phyloP scores from a whole-genome alignment of 2,797 vertebrate genomes.

The Mormyrops boulengeri region DNA sequence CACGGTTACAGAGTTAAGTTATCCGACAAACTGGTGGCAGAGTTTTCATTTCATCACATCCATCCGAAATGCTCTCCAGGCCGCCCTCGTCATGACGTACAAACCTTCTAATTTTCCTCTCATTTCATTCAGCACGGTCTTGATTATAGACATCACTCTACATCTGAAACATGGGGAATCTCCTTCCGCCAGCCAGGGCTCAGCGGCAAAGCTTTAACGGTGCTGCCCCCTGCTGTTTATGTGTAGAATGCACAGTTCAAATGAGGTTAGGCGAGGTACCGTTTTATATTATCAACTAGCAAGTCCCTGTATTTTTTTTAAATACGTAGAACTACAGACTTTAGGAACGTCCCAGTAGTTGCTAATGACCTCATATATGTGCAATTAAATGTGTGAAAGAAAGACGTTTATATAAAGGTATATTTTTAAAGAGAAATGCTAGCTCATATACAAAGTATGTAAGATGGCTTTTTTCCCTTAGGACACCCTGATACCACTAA shows the following conservation, averaged over 20 bases:
- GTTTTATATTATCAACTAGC: background rate
- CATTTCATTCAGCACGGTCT: background rate
- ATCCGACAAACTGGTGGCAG: background rate
- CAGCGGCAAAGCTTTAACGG: background rate
- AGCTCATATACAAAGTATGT: background rate
- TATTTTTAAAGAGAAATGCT: background rate
- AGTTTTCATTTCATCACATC: background rate
- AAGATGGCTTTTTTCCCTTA: background rate
- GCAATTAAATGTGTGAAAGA: background rate
- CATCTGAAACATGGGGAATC: background rate
- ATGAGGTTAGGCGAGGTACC: background rate
- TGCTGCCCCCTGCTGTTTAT: background rate
- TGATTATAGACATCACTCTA: background rate
- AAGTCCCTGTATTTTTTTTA: background rate
- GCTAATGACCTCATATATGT: background rate
- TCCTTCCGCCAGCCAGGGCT: background rate
- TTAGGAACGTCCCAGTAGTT: background rate
- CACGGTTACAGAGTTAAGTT: background rate
- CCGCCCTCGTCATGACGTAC: background rate
- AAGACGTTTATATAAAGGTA: background rate
- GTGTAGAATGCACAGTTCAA: background rate
- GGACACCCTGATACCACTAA: background rate
- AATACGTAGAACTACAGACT: background rate
- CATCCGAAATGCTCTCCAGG: background rate
- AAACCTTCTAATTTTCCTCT: background rate